Evolutionary conservation across 2,888 invertebrate genomes (phyloP).

Genomic region (Caenorhabditis sp.): DNA sequence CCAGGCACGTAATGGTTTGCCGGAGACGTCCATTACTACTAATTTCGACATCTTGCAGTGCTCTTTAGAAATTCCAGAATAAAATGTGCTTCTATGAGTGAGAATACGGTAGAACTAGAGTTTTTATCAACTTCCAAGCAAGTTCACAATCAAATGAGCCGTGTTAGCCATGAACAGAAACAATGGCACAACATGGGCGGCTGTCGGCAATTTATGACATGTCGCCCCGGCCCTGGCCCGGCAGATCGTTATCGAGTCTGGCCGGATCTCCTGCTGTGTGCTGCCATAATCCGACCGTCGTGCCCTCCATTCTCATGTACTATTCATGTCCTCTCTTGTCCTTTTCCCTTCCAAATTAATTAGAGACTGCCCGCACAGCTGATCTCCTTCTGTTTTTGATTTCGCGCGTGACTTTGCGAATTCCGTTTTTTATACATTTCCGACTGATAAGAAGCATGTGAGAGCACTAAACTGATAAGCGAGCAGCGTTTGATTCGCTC

Average conservation of each 20-base stretch:
- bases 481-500: slow-evolving; percentile 9
- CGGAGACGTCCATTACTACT: no score
- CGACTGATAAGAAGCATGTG: not conserved
- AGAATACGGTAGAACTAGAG: no score
- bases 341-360: slow-evolving; percentile 38
- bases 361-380: slow-evolving; percentile 11
- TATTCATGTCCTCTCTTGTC: slow-evolving; percentile 36
- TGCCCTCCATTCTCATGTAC: slow-evolving; percentile 36
- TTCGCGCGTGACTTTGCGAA: slow-evolving; percentile 22
- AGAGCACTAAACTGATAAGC: not conserved
- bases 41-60: no score
- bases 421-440: not conserved
- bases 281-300: slow-evolving; percentile 32
- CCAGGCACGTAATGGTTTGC: no score
- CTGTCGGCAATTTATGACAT: slow-evolving; percentile 25
- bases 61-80: no score
- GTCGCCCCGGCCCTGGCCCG: slow-evolving; percentile 17
- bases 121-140: no score
- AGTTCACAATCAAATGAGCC: no score
- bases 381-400: slow-evolving; percentile 12
- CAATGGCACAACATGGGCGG: not conserved
- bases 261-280: slow-evolving; percentile 49
- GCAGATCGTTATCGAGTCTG: slow-evolving; percentile 43
- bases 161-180: not conserved
- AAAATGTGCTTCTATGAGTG: no score